A percentile compares a stretch with the other conserved stretches of the same genome.
phyloP scores from a whole-genome alignment of 2,113 vertebrate species.

The Sander lucioperca region DNA sequence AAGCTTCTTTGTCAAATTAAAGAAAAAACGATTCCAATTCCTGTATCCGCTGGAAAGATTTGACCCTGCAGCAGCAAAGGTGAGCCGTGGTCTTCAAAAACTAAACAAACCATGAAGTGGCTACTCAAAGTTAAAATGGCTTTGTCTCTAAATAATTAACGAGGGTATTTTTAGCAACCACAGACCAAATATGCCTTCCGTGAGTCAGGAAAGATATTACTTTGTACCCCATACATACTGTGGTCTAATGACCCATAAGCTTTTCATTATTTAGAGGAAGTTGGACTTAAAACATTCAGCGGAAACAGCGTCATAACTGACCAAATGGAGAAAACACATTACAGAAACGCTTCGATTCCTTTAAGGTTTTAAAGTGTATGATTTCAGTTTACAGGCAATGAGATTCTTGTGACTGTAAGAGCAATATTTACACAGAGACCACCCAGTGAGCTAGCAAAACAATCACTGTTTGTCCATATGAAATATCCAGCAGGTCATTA shows the following conservation, averaged over 20 bases:
- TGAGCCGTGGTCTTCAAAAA: slow-evolving; percentile 21
- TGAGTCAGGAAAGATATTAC: slow-evolving; percentile 22
- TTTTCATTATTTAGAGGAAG: slow-evolving; percentile 65
- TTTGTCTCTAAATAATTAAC: slow-evolving; percentile 52
- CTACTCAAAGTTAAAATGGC: slow-evolving; percentile 20
- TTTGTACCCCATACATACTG: slow-evolving; percentile 12
- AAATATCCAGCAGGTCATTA: slow-evolving; percentile 50
- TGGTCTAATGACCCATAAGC: slow-evolving; percentile 33
- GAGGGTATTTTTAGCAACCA: slow-evolving; percentile 47
- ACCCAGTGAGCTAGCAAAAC: slow-evolving; percentile 62
- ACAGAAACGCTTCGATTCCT: slow-evolving; percentile 33
- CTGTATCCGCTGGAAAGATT: slow-evolving; percentile 55
- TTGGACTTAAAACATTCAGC: slow-evolving; percentile 29
- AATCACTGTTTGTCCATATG: slow-evolving; percentile 60
- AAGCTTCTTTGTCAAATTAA: slow-evolving; percentile 22
- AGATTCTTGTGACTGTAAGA: slow-evolving; percentile 59
- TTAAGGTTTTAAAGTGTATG: slow-evolving; percentile 46
- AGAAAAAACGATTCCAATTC: background rate
- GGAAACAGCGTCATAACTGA: slow-evolving; percentile 26
- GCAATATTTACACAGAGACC: slow-evolving; percentile 73
- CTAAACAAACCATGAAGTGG: slow-evolving; percentile 45
- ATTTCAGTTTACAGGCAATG: slow-evolving; percentile 50
- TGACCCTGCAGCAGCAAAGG: slow-evolving; percentile 51
- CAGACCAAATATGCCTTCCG: slow-evolving; percentile 36
- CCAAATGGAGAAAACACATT: slow-evolving; percentile 35